These are phyloP conservation scores for Rhorus exstirpatorius DNA, from an alignment of 2,888 invertebrate genomes.

Conservation along the genomic window DNA sequence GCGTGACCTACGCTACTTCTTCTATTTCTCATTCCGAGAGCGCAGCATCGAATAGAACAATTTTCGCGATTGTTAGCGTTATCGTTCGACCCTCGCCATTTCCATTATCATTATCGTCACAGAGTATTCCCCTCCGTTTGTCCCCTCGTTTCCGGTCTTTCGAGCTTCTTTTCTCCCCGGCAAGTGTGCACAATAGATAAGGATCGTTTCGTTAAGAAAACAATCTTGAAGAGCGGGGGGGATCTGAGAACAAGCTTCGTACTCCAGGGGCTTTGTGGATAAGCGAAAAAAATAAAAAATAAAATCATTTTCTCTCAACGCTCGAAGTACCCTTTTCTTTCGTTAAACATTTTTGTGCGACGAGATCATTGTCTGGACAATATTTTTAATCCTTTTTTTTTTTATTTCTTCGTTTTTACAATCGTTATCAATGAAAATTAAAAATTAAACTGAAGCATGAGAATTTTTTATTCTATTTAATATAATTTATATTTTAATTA, in stretches of 20 bases:
- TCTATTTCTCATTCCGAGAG: not conserved
- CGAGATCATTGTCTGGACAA: too few relatives aligned
- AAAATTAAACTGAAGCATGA: too few relatives aligned
- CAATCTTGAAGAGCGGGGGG: not conserved
- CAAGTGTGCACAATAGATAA: slow-evolving; percentile 45
- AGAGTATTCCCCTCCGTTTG: slow-evolving; percentile 22
- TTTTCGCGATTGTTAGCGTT: slow-evolving; percentile 70
- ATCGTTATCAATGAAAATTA: too few relatives aligned
- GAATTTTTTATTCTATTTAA: too few relatives aligned
- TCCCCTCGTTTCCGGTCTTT: slow-evolving; percentile 45
- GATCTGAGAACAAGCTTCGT: not conserved
- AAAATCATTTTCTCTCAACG: too few relatives aligned
- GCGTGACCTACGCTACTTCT: slow-evolving; percentile 27
- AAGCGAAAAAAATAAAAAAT: not conserved
- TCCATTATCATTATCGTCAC: slow-evolving; percentile 59
- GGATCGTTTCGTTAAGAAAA: slow-evolving; percentile 48
- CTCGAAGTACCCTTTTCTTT: not conserved
- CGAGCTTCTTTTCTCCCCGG: slow-evolving; percentile 6
- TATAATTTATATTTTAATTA: too few relatives aligned
- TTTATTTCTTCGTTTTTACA: too few relatives aligned
- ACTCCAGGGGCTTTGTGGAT: not conserved
- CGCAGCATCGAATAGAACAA: slow-evolving; percentile 57
- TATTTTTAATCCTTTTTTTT: too few relatives aligned
- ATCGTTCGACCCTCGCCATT: slow-evolving; percentile 65
- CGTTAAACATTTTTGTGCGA: too few relatives aligned